Evolutionary conservation across 2,888 invertebrate species (phyloP).

Genomic region (Drosophila nr. fundita): DNA sequence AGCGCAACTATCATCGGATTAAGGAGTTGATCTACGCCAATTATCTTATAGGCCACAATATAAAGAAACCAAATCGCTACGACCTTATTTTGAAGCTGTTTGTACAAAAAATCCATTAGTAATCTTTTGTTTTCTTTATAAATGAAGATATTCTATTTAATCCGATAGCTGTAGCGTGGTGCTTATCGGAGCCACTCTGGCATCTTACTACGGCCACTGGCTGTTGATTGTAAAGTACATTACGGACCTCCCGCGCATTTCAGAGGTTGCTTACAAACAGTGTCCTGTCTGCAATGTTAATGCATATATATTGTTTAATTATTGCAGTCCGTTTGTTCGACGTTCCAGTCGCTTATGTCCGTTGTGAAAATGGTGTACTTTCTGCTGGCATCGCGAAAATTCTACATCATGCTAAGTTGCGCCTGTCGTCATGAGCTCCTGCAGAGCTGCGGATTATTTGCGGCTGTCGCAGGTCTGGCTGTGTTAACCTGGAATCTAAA

Average conservation of each 20-base stretch:
- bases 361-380: constrained; percentile 70
- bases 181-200: constrained; percentile 45
- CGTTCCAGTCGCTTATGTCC: constrained; percentile 62
- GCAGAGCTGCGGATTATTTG: constrained; percentile 69
- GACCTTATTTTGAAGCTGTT: constrained; percentile 63
- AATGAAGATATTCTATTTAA: background rate
- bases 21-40: constrained; percentile 65
- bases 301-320: constrained; percentile 37
- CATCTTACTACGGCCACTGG: constrained; percentile 74
- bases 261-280: constrained; percentile 58
- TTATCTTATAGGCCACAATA: constrained; percentile 70
- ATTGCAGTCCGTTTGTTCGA: constrained; percentile 62
- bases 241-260: constrained; percentile 63
- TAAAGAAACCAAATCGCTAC: constrained; percentile 54
- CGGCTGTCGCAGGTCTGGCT: constrained; percentile 39
- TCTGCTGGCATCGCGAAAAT: constrained; percentile 62
- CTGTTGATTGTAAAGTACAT: constrained; percentile 49
- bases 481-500: background rate
- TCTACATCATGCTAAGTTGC: constrained; percentile 59
- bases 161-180: constrained; percentile 64
- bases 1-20: constrained; percentile 66
- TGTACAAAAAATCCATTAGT: background rate
- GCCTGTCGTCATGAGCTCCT: constrained; percentile 68
- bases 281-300: background rate
- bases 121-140: background rate